phyloP scores from a whole-genome alignment of 2,113 vertebrate species.

The Atlantisia rogersi region DNA sequence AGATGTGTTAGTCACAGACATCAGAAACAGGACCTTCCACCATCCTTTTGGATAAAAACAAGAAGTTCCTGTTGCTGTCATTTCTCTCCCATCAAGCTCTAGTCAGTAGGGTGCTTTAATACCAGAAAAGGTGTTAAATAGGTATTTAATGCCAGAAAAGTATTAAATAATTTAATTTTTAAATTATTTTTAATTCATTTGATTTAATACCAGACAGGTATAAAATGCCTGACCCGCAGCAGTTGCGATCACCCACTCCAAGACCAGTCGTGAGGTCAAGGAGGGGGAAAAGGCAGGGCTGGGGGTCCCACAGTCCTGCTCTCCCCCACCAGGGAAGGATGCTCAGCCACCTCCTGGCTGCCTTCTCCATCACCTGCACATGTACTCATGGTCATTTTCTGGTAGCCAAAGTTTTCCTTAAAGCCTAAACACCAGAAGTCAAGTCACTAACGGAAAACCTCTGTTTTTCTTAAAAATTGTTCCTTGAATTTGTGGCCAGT shows the following conservation, averaged over 20 bases:
- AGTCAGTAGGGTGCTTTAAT: background rate
- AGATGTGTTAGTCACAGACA: slow-evolving; percentile 10
- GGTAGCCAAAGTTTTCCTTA: background rate
- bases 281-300: background rate
- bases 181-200: too few relatives aligned
- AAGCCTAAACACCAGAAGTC: background rate
- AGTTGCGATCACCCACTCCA: background rate
- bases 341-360: background rate
- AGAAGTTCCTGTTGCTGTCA: background rate
- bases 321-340: background rate
- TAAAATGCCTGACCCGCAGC: too few relatives aligned
- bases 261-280: background rate
- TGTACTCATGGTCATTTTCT: background rate
- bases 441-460: fast-evolving
- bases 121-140: background rate
- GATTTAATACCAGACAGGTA: too few relatives aligned
- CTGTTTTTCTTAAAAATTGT: background rate
- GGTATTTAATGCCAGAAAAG: background rate
- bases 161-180: too few relatives aligned
- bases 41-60: background rate
- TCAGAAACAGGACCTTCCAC: slow-evolving; percentile 26
- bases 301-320: background rate
- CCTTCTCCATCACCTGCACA: background rate
- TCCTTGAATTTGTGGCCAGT: background rate
- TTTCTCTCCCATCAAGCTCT: background rate